Percentiles rank a stretch among this genome's conserved stretches.
phyloP scores from a whole-genome alignment of 2,888 invertebrate genomes.

The Andrena trimmerana region DNA sequence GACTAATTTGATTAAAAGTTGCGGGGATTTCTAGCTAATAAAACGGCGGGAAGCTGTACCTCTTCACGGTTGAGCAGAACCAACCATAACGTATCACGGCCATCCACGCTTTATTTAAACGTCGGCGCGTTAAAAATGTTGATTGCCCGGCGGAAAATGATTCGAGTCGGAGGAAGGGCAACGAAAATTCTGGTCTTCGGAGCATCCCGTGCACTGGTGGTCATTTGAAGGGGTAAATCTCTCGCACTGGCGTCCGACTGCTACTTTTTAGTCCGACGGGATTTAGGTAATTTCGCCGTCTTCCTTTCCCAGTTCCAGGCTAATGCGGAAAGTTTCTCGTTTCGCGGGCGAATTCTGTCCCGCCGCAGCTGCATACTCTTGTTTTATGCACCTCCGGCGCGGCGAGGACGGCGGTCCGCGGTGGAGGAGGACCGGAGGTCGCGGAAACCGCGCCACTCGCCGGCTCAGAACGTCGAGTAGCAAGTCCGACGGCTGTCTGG shows the following conservation, averaged over 20 bases:
- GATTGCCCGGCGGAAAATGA: too few species aligned
- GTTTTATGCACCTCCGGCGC: constrained; percentile 23
- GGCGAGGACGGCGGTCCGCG: background rate
- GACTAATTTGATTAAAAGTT: constrained; percentile 4
- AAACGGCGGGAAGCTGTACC: background rate
- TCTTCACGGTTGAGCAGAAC: background rate
- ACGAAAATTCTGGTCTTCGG: background rate
- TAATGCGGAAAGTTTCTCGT: constrained; percentile 35
- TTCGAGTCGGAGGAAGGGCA: too few species aligned
- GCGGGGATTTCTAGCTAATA: background rate
- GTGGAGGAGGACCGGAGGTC: background rate
- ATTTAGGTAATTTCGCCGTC: constrained; percentile 30
- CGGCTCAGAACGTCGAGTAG: background rate
- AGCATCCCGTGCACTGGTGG: background rate
- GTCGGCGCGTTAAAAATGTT: too few species aligned
- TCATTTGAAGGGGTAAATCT: background rate
- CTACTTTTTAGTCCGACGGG: constrained; percentile 13
- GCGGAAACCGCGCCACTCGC: constrained; percentile 7
- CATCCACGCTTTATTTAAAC: too few species aligned
- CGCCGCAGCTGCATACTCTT: constrained; percentile 16
- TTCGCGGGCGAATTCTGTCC: background rate
- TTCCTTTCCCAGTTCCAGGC: constrained; percentile 21
- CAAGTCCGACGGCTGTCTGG: background rate
- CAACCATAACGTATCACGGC: too few species aligned
- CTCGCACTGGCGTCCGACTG: background rate